These are phyloP conservation scores for Thaumetopoea pityocampa DNA, from an alignment of 1,140 invertebrate genomes.

Conservation along the genomic window DNA sequence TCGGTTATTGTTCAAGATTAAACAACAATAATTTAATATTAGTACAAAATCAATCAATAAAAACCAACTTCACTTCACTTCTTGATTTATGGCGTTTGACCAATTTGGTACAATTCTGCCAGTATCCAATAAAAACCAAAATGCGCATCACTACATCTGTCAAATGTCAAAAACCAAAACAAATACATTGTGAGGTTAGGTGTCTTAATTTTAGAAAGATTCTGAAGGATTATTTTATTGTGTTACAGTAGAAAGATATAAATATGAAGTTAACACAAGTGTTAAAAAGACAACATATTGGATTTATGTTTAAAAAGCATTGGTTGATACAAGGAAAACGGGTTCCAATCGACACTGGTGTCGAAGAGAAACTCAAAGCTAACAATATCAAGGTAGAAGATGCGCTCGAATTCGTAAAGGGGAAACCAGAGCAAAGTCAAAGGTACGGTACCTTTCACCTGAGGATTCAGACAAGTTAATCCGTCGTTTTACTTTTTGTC, in stretches of 20 bases:
- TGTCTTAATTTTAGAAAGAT: neutral
- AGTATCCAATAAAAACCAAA: too few species aligned
- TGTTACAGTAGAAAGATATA: neutral
- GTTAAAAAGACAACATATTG: slow-evolving; percentile 81
- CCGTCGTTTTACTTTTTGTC: neutral
- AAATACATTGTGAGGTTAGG: neutral
- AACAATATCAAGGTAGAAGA: slow-evolving; percentile 76
- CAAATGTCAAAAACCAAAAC: too few species aligned
- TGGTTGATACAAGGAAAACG: slow-evolving; percentile 81
- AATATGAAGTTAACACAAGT: slow-evolving; percentile 81
- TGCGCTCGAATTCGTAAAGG: slow-evolving; percentile 72
- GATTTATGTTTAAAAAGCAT: slow-evolving; percentile 80
- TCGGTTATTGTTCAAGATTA: too few species aligned
- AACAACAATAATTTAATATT: too few species aligned
- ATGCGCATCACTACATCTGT: too few species aligned
- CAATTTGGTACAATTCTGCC: too few species aligned
- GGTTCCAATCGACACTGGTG: slow-evolving; percentile 68
- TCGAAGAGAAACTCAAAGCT: slow-evolving; percentile 70
- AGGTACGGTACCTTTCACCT: slow-evolving; percentile 18
- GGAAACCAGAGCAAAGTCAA: slow-evolving; percentile 50
- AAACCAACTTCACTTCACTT: too few species aligned
- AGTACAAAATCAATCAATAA: too few species aligned
- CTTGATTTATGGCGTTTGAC: too few species aligned
- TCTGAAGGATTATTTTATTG: neutral
- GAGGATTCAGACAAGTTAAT: neutral